These are phyloP conservation scores for Ericerus pela DNA, from an alignment of 1,140 invertebrate genomes.

Conservation along the genomic window DNA sequence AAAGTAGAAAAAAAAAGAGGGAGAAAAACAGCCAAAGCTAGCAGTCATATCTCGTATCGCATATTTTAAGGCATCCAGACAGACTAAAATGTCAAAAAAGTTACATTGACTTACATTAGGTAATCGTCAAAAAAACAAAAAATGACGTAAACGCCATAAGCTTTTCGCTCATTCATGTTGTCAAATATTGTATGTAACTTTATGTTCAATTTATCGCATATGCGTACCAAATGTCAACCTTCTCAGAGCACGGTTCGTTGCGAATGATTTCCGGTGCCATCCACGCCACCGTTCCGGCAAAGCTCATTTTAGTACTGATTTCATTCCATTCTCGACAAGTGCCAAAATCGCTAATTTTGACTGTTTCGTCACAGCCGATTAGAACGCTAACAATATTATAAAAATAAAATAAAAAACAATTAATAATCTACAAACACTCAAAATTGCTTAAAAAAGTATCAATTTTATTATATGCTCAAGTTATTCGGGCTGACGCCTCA, in stretches of 20 bases:
- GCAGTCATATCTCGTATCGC: background rate
- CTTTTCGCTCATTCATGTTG: no score
- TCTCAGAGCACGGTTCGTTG: conserved; percentile 90
- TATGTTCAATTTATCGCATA: background rate
- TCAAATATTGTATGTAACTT: background rate
- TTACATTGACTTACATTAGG: no score
- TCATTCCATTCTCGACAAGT: conserved; percentile 89
- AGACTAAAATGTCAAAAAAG: no score
- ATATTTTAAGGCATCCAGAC: background rate
- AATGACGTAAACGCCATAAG: no score
- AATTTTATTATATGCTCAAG: no score
- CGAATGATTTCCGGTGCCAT: conserved; percentile 98
- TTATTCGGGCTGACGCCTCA: no score
- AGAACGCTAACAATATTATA: conserved; percentile 73
- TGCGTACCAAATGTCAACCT: conserved; percentile 82
- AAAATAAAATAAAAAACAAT: conserved; percentile 18
- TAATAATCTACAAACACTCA: background rate
- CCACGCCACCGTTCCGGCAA: conserved; percentile 94
- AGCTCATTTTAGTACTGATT: conserved; percentile 92
- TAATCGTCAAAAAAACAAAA: no score
- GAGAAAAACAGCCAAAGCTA: background rate
- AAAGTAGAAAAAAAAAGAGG: background rate
- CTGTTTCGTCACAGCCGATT: conserved; percentile 72
- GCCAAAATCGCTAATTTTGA: conserved; percentile 97
- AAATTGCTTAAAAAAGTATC: no score